These are phyloP conservation scores for Volucella inflata DNA, from an alignment of 2,888 invertebrate species.

Conservation along the genomic window DNA sequence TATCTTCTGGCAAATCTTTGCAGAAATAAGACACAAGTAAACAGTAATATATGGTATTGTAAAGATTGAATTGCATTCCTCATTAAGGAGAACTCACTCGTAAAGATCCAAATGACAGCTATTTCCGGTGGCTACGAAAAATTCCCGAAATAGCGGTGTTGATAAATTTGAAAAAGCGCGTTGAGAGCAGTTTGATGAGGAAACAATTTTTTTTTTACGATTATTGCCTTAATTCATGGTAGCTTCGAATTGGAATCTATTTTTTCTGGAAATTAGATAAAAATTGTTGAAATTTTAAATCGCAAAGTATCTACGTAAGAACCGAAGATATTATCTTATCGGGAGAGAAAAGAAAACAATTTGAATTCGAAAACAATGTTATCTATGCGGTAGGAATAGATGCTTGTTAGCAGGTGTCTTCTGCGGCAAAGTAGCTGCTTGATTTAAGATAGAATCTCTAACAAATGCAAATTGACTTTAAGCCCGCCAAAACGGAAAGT, in stretches of 20 bases:
- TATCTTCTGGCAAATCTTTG: not conserved
- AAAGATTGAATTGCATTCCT: not conserved
- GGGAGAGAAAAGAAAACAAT: slow-evolving; percentile 24
- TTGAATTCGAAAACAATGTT: slow-evolving; percentile 49
- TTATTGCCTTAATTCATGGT: not conserved
- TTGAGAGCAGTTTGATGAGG: not conserved
- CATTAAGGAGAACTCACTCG: not conserved
- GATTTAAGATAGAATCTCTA: slow-evolving; percentile 25
- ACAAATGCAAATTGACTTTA: not conserved
- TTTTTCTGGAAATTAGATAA: not conserved
- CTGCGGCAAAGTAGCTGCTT: slow-evolving; percentile 6
- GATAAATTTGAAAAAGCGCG: not conserved
- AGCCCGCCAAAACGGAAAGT: not conserved
- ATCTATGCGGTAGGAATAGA: slow-evolving; percentile 45
- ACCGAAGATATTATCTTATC: slow-evolving; percentile 40
- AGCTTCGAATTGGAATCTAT: not conserved
- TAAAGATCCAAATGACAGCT: not conserved
- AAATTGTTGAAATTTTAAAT: not conserved
- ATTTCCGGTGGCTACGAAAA: slow-evolving; percentile 19
- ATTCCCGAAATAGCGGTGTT: not conserved
- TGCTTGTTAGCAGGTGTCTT: slow-evolving; percentile 46
- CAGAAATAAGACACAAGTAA: slow-evolving; percentile 6
- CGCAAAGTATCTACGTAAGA: slow-evolving; percentile 33
- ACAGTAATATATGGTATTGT: not conserved
- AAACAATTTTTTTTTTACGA: not conserved